Percentiles rank a stretch among this genome's conserved stretches.
Conservation (phyloP, 2,888 invertebrate species). For the Acronicta alni region DNA sequence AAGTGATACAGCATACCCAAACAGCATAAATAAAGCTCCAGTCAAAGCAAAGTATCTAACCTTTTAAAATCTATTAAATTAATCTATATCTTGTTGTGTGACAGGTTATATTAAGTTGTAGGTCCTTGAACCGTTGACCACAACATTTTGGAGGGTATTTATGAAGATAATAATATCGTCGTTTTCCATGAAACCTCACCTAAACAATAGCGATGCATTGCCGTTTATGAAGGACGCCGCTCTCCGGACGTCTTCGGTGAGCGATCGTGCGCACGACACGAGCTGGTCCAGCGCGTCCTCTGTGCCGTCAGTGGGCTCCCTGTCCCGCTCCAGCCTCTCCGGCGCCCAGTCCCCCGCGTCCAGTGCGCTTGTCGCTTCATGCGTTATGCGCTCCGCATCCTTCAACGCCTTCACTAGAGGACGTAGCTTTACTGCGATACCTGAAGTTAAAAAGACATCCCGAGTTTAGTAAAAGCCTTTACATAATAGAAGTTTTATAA, state of each 20-base stretch:
- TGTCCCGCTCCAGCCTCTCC: conserved; percentile 88
- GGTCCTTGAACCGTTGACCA: too few relatives aligned
- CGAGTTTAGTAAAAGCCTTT: too few relatives aligned
- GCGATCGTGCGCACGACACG: conserved; percentile 95
- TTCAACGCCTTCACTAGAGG: conserved; percentile 94
- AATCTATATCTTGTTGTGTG: too few relatives aligned
- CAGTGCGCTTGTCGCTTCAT: conserved; percentile 93
- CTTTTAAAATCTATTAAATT: too few relatives aligned
- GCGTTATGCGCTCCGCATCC: conserved; percentile 94
- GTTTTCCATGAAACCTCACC: conserved; percentile 72
- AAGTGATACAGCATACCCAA: too few relatives aligned
- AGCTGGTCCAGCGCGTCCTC: conserved; percentile 97
- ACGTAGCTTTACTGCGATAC: conserved; percentile 92
- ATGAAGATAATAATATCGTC: too few relatives aligned
- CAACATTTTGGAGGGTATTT: too few relatives aligned
- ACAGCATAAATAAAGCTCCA: too few relatives aligned
- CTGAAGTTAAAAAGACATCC: conserved; percentile 62
- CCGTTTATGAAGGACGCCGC: conserved; percentile 97
- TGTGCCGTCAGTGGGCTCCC: conserved; percentile 88
- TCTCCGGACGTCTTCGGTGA: conserved; percentile 96
- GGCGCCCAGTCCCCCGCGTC: conserved; percentile 95
- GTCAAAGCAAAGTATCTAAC: too few relatives aligned
- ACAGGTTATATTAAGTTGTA: too few relatives aligned
- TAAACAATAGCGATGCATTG: conserved; percentile 94
- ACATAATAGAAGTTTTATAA: too few relatives aligned